phyloP scores from a whole-genome alignment of 2,888 invertebrate species.

The Eudemis profundana region DNA sequence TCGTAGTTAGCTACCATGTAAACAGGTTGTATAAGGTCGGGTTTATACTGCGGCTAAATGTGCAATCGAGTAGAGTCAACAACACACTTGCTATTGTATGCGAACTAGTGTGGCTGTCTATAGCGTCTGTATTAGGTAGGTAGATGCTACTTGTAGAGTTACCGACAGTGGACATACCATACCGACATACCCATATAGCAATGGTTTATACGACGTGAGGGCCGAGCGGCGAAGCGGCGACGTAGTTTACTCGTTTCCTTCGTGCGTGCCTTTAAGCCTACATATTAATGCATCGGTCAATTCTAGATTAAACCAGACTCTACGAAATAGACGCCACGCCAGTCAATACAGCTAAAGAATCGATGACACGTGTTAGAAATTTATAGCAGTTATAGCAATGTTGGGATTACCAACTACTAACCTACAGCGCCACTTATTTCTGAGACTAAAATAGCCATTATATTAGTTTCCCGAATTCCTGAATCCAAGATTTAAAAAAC shows the following conservation, averaged over 20 bases:
- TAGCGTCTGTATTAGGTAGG: not conserved
- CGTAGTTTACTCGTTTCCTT: slow-evolving; percentile 8
- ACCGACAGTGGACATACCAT: slow-evolving; percentile 5
- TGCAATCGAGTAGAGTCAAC: slow-evolving; percentile 20
- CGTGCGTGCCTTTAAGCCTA: slow-evolving; percentile 23
- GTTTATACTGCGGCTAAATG: slow-evolving; percentile 13
- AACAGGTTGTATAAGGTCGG: slow-evolving; percentile 19
- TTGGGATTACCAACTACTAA: no score
- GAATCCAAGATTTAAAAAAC: not conserved
- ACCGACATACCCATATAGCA: not conserved
- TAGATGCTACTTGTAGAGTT: slow-evolving; percentile 18
- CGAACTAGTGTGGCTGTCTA: slow-evolving; percentile 1
- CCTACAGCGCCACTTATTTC: no score
- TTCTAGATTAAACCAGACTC: slow-evolving; percentile 20
- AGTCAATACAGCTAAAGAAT: not conserved
- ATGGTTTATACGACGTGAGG: slow-evolving; percentile 5
- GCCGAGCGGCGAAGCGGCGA: slow-evolving; percentile 9
- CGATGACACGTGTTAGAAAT: not conserved
- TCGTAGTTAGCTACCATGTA: slow-evolving; percentile 15
- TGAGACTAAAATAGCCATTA: no score
- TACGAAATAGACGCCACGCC: slow-evolving; percentile 3
- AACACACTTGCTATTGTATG: slow-evolving; percentile 5
- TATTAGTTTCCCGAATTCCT: not conserved
- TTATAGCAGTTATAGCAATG: no score
- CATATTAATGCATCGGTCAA: slow-evolving; percentile 19